phyloP scores from a whole-genome alignment of 2,888 invertebrate species.

The Artemia sp. region DNA sequence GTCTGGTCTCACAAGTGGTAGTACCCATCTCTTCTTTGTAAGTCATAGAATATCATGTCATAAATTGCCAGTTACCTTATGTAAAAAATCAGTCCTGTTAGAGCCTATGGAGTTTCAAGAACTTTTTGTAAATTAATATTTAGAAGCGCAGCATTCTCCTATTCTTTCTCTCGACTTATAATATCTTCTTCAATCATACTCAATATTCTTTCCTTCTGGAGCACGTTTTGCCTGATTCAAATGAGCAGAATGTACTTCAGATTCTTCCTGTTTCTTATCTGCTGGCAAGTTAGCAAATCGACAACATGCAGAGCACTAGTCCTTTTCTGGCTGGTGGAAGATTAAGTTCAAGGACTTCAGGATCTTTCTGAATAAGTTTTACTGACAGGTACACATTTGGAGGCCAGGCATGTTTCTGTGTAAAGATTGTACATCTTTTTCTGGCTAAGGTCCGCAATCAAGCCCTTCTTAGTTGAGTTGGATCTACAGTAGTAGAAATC shows the following conservation, averaged over 20 bases:
- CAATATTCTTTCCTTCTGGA: background rate
- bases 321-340: conserved; percentile 3
- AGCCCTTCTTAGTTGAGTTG: background rate
- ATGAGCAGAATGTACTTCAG: conserved; percentile 9
- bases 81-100: background rate
- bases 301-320: conserved; percentile 11
- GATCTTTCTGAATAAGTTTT: background rate
- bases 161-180: background rate
- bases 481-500: background rate
- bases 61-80: background rate
- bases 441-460: background rate
- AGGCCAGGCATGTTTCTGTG: background rate
- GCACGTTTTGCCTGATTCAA: conserved; percentile 1
- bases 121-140: background rate
- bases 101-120: conserved; percentile 5
- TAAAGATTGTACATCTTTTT: background rate
- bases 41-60: background rate
- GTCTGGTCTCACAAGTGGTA: background rate
- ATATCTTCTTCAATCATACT: background rate
- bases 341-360: conserved; percentile 9
- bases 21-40: background rate
- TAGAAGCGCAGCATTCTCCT: background rate
- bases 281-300: background rate
- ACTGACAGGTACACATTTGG: background rate
- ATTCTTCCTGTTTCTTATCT: conserved; percentile 8